These are phyloP conservation scores for Litocranius walleri DNA, from an alignment of 2,113 vertebrate genomes.

Conservation along the genomic window DNA sequence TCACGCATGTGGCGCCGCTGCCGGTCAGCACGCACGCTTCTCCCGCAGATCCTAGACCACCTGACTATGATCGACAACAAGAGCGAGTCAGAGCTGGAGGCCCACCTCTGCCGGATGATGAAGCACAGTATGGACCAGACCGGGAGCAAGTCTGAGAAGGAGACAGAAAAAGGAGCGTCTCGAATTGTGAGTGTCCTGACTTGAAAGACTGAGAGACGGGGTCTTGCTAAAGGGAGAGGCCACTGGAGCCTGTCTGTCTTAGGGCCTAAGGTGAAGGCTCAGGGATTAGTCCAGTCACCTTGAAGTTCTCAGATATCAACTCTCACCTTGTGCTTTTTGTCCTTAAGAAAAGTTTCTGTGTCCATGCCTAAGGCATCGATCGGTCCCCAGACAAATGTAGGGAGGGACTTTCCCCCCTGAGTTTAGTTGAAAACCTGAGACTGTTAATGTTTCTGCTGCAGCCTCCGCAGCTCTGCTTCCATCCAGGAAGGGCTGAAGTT, in stretches of 20 bases:
- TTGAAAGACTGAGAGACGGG: neutral
- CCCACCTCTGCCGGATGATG: constrained; percentile 90
- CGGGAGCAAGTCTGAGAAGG: constrained; percentile 89
- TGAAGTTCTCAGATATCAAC: neutral
- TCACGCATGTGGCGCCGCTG: neutral
- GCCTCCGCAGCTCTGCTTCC: neutral
- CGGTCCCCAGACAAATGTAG: neutral
- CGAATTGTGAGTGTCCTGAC: constrained; percentile 82
- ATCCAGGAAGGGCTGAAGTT: neutral
- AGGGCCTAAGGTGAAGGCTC: neutral
- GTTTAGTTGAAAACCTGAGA: neutral
- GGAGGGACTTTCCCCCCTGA: neutral
- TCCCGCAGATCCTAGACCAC: constrained; percentile 93
- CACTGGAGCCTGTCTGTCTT: neutral
- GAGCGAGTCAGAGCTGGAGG: constrained; percentile 96
- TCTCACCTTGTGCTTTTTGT: neutral
- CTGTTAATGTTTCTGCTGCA: neutral
- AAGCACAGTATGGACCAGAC: constrained; percentile 91
- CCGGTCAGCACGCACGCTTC: neutral
- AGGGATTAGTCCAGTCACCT: too few relatives aligned
- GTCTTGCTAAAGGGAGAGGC: neutral
- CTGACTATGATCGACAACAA: constrained; percentile 98
- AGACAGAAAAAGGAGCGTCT: constrained; percentile 90
- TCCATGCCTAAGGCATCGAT: neutral
- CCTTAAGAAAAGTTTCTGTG: neutral